Percentiles rank a stretch among this genome's conserved stretches.
Evolutionary conservation across 2,888 invertebrate species (phyloP).

Genomic region (Lingula anatina): DNA sequence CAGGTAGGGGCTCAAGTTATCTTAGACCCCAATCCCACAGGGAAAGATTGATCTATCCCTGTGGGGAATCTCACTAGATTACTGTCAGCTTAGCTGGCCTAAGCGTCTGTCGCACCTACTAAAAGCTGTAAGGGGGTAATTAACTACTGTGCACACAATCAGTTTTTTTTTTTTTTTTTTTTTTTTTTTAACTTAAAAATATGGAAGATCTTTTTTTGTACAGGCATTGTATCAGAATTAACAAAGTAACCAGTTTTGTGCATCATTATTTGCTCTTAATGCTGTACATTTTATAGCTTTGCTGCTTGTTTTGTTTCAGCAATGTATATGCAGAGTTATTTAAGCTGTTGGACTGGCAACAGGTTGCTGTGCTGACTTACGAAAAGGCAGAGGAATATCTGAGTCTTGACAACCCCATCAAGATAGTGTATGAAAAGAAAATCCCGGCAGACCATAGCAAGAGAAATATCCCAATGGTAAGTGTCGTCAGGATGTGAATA

Average conservation of each 20-base stretch:
- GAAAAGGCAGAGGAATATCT: background rate
- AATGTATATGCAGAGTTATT: conserved; percentile 58
- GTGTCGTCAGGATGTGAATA: background rate
- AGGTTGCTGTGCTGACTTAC: conserved; percentile 69
- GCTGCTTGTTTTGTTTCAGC: conserved; percentile 42
- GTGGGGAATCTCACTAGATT: no score
- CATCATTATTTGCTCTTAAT: no score
- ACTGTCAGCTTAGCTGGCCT: no score
- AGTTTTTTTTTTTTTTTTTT: no score
- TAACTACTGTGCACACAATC: no score
- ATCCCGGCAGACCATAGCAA: background rate
- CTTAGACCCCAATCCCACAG: background rate
- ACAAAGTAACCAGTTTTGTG: no score
- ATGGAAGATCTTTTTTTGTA: no score
- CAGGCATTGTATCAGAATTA: background rate
- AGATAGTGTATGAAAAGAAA: background rate
- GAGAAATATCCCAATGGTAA: background rate
- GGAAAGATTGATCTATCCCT: no score
- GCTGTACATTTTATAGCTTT: no score
- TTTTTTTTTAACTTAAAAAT: conserved; percentile 1
- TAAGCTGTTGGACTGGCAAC: conserved; percentile 58
- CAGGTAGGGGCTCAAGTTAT: conserved; percentile 51
- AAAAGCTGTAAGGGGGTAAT: no score
- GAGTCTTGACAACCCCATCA: background rate
- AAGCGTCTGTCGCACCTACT: no score